phyloP scores from a whole-genome alignment of 2,113 vertebrate species.

The Chaetura pelagica region DNA sequence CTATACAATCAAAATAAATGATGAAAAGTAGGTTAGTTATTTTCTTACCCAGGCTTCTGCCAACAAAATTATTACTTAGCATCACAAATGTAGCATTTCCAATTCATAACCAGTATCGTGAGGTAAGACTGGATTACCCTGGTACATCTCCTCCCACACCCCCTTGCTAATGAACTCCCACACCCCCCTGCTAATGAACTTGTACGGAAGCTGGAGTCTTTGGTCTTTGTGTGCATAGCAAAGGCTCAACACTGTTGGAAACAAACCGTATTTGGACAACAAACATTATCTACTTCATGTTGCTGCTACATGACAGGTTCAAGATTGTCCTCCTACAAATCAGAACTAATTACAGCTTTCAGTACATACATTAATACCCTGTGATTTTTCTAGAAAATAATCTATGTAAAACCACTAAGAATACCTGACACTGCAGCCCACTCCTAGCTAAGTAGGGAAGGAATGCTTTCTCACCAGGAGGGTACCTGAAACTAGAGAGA shows the following conservation, averaged over 20 bases:
- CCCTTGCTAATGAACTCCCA: background rate
- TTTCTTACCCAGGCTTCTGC: background rate
- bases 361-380: background rate
- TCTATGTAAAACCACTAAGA: background rate
- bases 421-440: background rate
- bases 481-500: background rate
- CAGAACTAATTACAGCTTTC: background rate
- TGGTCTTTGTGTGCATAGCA: accelerated
- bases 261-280: background rate
- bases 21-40: background rate
- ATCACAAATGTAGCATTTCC: background rate
- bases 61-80: background rate
- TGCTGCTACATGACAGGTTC: background rate
- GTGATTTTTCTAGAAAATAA: background rate
- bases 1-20: background rate
- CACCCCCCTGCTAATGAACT: background rate
- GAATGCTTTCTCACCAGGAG: background rate
- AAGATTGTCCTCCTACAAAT: background rate
- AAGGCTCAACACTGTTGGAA: background rate
- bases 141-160: background rate
- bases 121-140: too few relatives aligned
- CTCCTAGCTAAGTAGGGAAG: background rate
- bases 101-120: accelerated
- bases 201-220: background rate
- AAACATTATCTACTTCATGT: background rate